These are phyloP conservation scores for Heliconius aoede DNA, from an alignment of 2,888 invertebrate genomes.

Conservation along the genomic window DNA sequence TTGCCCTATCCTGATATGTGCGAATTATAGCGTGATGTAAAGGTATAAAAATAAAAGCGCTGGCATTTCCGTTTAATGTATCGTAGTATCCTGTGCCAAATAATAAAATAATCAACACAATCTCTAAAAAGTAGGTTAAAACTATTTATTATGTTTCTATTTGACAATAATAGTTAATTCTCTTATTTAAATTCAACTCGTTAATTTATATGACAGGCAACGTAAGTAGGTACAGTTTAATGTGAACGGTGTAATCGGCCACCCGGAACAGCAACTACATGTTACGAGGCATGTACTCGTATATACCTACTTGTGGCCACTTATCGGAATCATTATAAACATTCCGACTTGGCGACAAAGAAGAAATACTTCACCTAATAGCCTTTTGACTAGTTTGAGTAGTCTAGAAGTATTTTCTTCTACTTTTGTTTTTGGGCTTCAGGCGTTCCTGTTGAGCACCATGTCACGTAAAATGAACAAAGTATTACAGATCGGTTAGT, in stretches of 20 bases:
- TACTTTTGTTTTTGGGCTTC: not conserved
- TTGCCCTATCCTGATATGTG: no score
- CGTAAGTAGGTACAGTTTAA: slow-evolving; percentile 7
- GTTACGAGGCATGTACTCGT: slow-evolving; percentile 32
- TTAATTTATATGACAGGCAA: not conserved
- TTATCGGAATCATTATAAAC: slow-evolving; percentile 14
- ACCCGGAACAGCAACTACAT: slow-evolving; percentile 40
- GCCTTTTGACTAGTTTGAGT: not conserved
- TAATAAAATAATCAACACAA: slow-evolving; percentile 1
- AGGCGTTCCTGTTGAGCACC: no score
- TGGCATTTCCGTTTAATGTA: not conserved
- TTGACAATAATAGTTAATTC: not conserved
- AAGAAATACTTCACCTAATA: slow-evolving; percentile 1
- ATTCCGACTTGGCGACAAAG: slow-evolving; percentile 1
- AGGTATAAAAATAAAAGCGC: not conserved
- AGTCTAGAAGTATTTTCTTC: slow-evolving; percentile 15
- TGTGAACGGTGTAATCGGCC: slow-evolving; percentile 25
- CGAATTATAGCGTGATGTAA: no score
- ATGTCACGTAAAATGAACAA: not conserved
- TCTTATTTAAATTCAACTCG: not conserved
- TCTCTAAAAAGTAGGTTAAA: not conserved
- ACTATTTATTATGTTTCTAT: not conserved
- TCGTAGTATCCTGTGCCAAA: not conserved
- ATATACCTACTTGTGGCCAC: not conserved
- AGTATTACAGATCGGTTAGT: no score